Evolutionary conservation across 2,888 invertebrate species (phyloP), one percentile per base, ranked within the genome.

Genomic region (Oscheius sp.): DNA sequence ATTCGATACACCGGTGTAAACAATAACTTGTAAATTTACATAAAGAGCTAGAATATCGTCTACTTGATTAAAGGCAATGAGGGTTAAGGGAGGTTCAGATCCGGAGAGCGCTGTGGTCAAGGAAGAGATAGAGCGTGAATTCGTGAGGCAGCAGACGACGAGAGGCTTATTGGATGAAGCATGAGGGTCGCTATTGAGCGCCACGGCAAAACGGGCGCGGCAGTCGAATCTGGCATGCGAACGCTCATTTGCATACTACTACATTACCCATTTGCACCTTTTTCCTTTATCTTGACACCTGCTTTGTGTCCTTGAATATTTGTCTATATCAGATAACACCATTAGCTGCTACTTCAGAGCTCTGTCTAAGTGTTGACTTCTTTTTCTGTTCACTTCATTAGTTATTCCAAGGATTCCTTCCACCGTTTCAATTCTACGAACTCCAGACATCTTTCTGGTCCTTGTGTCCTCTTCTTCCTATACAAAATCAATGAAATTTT

Each of bases 121-220:
- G 62, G 47, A 20, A 20, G 45, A 45, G 33, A 62, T 44, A 62
- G 62, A 33, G 62, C 62, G 49, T 47, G 62, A 49, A 49, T 62
- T 62, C 62, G 47, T 44, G 47, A 62, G 62, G 51, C 51, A 41
- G 41, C 54, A 64, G 64, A 64, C 64, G 54, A 51, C 64, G 56
- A 61, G 67, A 50, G 67, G 67, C 67, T 67, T 67, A 67, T 67
- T 61, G 61, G 59, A 67, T 67, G 67, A 67, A 67, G 67, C 67
- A 61, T 67, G 67, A 38, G 59, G 61, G 50, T 56, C 57, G 56
- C 67, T 67, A 69, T 69, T 67, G 65, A 64, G 61, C 63, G 50
- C 57, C 56, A 32, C 62, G 49, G 62, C 47, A 62, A 62, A 62
- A 62, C 47, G 62, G 62, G 59, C 47, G 62, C 62, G 62, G 44